Evolutionary conservation across 2,113 vertebrate genomes (phyloP).

Genomic region (Columba livia): DNA sequence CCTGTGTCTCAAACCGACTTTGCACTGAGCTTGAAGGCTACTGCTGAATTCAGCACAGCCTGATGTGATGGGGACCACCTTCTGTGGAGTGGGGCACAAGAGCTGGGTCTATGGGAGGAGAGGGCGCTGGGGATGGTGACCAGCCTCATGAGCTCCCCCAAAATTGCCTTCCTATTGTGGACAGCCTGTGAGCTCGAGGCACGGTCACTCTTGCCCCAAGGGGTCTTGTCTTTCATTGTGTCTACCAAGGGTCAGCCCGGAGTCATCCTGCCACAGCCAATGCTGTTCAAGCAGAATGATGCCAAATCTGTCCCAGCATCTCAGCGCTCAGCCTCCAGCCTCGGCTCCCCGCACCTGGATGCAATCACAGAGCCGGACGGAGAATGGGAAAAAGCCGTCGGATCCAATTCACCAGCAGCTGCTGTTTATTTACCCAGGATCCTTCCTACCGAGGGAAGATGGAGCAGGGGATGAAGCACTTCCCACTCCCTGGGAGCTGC

Average conservation of each 20-base stretch:
- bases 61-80: not conserved
- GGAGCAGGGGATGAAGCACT: not conserved
- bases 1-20: constrained; percentile 1
- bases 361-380: not conserved
- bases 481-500: not conserved
- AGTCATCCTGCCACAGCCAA: not conserved
- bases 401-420: constrained; percentile 25
- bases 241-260: accelerated
- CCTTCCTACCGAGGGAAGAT: not conserved
- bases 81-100: accelerated
- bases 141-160: not conserved
- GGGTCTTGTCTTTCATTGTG: not conserved
- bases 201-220: accelerated
- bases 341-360: constrained; percentile 2
- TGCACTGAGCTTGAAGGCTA: not conserved
- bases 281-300: not conserved
- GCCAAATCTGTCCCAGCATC: not conserved
- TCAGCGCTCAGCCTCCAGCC: not conserved
- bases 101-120: not conserved
- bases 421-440: constrained; percentile 50
- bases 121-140: not conserved
- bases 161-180: not conserved
- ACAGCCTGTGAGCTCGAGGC: accelerated
- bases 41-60: not conserved
- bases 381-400: not conserved